These are phyloP conservation scores for Knipowitschia caucasica DNA, from an alignment of 2,797 vertebrate genomes.

Conservation along the genomic window DNA sequence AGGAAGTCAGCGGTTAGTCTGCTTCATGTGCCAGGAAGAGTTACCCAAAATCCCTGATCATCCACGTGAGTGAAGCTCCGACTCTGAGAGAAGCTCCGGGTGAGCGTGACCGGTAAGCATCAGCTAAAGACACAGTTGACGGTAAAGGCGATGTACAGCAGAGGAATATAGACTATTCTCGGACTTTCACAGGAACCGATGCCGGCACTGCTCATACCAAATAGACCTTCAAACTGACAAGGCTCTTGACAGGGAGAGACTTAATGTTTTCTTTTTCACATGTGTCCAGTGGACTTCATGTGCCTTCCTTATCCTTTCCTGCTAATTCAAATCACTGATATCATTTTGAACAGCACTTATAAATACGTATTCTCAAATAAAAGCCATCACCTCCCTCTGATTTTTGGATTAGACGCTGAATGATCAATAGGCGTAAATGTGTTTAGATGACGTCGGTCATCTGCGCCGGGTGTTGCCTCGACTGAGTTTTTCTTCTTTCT, in stretches of 20 bases:
- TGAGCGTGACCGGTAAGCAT: conserved; percentile 25
- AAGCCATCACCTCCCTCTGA: no score
- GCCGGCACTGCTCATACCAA: conserved; percentile 2
- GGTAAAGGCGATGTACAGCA: conserved; percentile 13
- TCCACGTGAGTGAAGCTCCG: conserved; percentile 33
- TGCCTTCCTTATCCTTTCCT: neutral
- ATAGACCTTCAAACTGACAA: conserved; percentile 22
- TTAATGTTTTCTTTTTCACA: neutral
- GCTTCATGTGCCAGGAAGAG: conserved; percentile 51
- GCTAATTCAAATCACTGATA: no score
- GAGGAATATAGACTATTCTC: conserved; percentile 13
- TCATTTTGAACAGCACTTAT: no score
- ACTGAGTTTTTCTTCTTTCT: neutral
- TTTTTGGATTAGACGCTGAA: no score
- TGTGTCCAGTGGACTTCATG: no score
- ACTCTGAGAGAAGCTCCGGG: conserved; percentile 23
- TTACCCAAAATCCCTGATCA: no score
- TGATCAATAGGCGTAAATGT: no score
- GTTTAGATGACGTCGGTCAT: no score
- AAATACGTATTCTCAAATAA: no score
- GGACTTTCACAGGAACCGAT: conserved; percentile 9
- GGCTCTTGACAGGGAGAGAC: conserved; percentile 15
- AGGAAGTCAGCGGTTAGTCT: conserved; percentile 41
- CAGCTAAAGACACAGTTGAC: conserved; percentile 29
- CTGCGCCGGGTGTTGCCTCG: neutral